Percentiles rank a stretch among this genome's conserved stretches.
These are phyloP conservation scores for Ptilorrhoa leucosticta DNA, from an alignment of 2,113 vertebrate genomes.

Conservation along the genomic window DNA sequence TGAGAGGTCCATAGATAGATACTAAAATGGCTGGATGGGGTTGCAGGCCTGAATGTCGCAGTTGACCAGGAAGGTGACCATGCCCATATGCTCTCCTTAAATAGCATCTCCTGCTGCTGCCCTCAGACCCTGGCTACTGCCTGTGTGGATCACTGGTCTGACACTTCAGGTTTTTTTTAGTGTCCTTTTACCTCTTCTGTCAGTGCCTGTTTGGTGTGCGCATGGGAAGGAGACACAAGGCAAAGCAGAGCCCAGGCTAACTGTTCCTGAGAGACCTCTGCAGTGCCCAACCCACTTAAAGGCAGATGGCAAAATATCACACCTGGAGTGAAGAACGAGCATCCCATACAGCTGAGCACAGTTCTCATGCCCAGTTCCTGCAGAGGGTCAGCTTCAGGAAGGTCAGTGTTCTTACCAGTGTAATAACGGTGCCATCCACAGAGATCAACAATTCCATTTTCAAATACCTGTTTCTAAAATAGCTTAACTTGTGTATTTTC, in stretches of 20 bases:
- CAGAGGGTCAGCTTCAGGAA: not conserved
- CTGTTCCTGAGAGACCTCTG: not conserved
- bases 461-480: not conserved
- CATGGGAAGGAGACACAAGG: not conserved
- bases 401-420: not conserved
- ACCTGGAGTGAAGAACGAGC: not conserved
- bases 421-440: accelerated
- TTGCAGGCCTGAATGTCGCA: not conserved
- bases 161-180: not conserved
- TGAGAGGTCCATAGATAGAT: not conserved
- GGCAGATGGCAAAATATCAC: not conserved
- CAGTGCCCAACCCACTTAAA: not conserved
- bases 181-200: not conserved
- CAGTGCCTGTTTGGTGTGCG: not conserved
- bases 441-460: not conserved
- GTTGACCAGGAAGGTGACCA: not conserved
- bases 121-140: not conserved
- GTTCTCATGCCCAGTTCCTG: not conserved
- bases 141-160: not conserved
- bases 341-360: not conserved
- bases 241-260: not conserved
- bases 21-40: not conserved
- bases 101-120: not conserved
- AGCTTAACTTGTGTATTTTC: not conserved
- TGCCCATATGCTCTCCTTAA: not conserved